Percentiles rank a stretch among this genome's conserved stretches.
Conservation (phyloP, 2,888 invertebrate genomes). For the Thyatira batis region DNA sequence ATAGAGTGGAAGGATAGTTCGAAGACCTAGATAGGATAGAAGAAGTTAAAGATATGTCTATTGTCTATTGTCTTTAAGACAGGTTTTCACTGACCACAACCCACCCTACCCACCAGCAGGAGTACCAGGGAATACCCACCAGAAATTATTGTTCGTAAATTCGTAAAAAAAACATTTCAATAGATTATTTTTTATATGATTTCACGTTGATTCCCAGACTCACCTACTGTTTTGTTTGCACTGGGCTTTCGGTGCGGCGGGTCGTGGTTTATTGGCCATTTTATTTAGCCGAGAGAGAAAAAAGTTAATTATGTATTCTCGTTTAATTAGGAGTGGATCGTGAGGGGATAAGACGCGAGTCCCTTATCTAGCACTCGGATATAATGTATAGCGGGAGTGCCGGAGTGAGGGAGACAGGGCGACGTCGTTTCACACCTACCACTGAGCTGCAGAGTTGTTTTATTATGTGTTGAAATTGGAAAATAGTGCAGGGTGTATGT, state of each 20-base stretch:
- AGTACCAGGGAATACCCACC: no score
- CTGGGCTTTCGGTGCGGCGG: constrained; percentile 1
- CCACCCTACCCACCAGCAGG: no score
- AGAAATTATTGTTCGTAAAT: no score
- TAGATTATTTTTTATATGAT: no score
- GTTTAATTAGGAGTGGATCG: constrained; percentile 27
- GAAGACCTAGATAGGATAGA: no score
- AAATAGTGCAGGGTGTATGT: neutral
- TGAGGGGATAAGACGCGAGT: constrained; percentile 11
- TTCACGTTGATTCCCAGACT: no score
- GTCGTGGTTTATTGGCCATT: constrained; percentile 30
- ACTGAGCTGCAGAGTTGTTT: neutral
- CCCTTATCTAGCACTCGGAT: constrained; percentile 8
- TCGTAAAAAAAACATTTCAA: no score
- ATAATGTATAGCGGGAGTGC: constrained; percentile 24
- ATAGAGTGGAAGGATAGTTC: no score
- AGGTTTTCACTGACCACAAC: no score
- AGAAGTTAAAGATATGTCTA: no score
- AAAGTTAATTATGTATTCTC: constrained; percentile 36
- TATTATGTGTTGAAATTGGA: neutral
- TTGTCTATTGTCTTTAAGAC: no score
- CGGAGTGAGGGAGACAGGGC: constrained; percentile 10
- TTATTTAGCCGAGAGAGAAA: constrained; percentile 28
- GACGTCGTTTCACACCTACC: constrained; percentile 26
- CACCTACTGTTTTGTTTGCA: neutral